A percentile compares a stretch with the other conserved stretches of the same genome.
phyloP scores from a whole-genome alignment of 2,888 invertebrate genomes.

The Germaria angustata region DNA sequence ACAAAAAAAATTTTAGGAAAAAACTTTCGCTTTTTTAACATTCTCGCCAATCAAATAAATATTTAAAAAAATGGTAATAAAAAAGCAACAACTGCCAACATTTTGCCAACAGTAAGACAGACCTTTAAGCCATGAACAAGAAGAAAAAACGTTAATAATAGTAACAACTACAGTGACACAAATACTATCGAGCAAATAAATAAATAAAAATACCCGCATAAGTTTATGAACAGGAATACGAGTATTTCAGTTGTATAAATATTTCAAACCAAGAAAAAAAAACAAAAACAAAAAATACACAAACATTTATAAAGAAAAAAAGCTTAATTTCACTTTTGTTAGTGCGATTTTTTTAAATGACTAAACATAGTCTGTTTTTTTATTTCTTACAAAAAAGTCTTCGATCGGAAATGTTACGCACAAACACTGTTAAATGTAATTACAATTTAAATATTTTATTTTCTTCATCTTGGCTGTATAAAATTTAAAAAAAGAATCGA shows the following conservation, averaged over 20 bases:
- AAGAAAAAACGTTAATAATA: neutral
- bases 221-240: slow-evolving; percentile 6
- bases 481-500: neutral
- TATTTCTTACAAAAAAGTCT: neutral
- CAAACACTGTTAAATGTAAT: slow-evolving; percentile 1
- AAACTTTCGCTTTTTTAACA: slow-evolving; percentile 65
- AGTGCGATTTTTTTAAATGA: slow-evolving; percentile 52
- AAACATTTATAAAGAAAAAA: slow-evolving; percentile 4
- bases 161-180: neutral
- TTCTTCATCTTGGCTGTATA: neutral
- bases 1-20: slow-evolving; percentile 37
- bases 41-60: slow-evolving; percentile 63
- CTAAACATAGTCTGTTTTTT: slow-evolving; percentile 28
- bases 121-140: slow-evolving; percentile 43
- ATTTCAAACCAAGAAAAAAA: slow-evolving; percentile 16
- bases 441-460: slow-evolving; percentile 37
- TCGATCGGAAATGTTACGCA: neutral
- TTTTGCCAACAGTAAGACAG: neutral
- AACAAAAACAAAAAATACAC: neutral
- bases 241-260: neutral
- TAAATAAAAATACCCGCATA: slow-evolving; percentile 43
- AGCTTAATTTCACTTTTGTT: slow-evolving; percentile 63
- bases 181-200: neutral
- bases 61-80: slow-evolving; percentile 38
- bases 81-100: neutral